phyloP scores from a whole-genome alignment of 64 coral and sea anemone genomes.

The Dendrophyllia cribrosa region DNA sequence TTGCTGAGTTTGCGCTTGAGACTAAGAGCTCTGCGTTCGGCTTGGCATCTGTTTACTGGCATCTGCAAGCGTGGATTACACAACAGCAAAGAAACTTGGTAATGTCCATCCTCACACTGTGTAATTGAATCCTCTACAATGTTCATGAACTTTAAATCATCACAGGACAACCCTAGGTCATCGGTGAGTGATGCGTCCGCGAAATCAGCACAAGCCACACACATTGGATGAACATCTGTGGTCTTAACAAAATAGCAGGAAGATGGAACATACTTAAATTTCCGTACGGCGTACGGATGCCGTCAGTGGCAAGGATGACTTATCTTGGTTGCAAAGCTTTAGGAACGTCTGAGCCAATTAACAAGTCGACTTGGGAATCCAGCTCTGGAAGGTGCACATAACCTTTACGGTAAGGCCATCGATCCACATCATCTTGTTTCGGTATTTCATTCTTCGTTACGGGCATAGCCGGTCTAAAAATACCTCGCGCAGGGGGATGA shows the following conservation, averaged over 20 bases:
- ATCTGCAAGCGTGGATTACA: background rate
- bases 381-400: background rate
- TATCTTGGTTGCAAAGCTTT: background rate
- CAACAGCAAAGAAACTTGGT: constrained; percentile 24
- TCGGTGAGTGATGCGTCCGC: background rate
- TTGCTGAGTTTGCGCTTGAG: background rate
- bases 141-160: background rate
- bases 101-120: constrained; percentile 9
- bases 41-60: constrained; percentile 3
- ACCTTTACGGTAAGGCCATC: constrained; percentile 23
- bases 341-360: no score
- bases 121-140: background rate
- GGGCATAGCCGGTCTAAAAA: constrained; percentile 24
- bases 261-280: background rate
- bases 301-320: background rate
- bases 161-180: background rate
- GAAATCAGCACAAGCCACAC: background rate
- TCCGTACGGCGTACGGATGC: constrained; percentile 36
- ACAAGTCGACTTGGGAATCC: no score
- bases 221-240: no score
- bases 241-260: background rate
- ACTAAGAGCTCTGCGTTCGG: background rate
- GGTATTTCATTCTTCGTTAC: constrained; percentile 34
- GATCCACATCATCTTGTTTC: constrained; percentile 37
- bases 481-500: background rate